Evolutionary conservation across 2,888 invertebrate species (phyloP).

Genomic region (Maniola hyperantus): DNA sequence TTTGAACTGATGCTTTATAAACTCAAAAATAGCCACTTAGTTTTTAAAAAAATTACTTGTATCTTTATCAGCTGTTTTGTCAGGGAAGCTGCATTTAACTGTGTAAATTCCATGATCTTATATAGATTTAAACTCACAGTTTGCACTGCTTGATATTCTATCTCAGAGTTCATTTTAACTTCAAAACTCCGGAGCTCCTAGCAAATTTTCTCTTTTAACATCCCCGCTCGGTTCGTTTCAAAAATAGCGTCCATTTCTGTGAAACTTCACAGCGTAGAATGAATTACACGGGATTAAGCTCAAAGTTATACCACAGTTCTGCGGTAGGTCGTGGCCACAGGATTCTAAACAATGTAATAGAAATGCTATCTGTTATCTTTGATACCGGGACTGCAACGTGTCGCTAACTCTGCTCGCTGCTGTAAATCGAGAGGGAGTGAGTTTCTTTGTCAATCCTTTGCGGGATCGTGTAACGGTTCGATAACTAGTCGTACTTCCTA

Average conservation of each 20-base stretch:
- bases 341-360: no score
- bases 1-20: no score
- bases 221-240: constrained; percentile 25
- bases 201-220: constrained; percentile 26
- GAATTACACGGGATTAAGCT: constrained; percentile 71
- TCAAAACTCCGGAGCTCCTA: constrained; percentile 3
- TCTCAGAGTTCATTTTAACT: constrained; percentile 15
- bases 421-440: no score
- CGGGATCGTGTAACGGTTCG: no score
- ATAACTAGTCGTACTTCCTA: no score
- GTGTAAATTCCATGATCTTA: constrained; percentile 8
- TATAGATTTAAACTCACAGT: constrained; percentile 3
- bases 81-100: neutral
- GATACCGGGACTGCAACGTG: no score
- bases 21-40: neutral
- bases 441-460: no score
- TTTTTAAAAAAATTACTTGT: neutral
- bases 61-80: neutral
- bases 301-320: constrained; percentile 66
- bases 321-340: constrained; percentile 70
- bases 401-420: no score
- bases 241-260: constrained; percentile 43
- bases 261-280: constrained; percentile 66
- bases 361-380: no score
- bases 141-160: constrained; percentile 15